These are phyloP conservation scores for Ochropacha duplaris DNA, from an alignment of 2,888 invertebrate genomes.

Conservation along the genomic window DNA sequence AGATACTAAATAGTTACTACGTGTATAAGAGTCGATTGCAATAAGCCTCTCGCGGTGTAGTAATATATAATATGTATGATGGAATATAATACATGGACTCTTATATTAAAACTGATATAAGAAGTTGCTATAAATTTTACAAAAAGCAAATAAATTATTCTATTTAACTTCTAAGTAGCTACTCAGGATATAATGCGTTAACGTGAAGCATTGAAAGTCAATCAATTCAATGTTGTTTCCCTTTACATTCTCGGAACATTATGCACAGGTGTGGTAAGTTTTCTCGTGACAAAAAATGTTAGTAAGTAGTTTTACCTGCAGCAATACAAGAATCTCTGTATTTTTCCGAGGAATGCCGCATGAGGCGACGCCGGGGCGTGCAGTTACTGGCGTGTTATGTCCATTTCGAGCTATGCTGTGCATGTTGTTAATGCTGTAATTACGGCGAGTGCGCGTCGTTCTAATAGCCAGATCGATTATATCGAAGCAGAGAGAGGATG, in stretches of 20 bases:
- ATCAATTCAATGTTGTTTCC: conserved; percentile 43
- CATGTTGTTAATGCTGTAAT: conserved; percentile 61
- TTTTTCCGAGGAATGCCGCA: conserved; percentile 52
- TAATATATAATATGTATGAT: too few relatives aligned
- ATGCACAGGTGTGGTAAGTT: conserved; percentile 29
- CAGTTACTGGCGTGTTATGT: conserved; percentile 51
- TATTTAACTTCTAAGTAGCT: conserved; percentile 30
- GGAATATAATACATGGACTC: too few relatives aligned
- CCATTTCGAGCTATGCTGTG: conserved; percentile 58
- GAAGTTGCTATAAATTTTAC: background rate
- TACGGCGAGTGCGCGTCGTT: conserved; percentile 47
- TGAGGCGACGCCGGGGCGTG: conserved; percentile 36
- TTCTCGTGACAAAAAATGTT: conserved; percentile 34
- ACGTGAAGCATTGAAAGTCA: conserved; percentile 35
- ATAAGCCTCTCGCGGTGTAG: too few relatives aligned
- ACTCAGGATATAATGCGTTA: too few relatives aligned
- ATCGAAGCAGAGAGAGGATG: conserved; percentile 35
- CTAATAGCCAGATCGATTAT: conserved; percentile 55
- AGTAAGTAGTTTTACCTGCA: conserved; percentile 33
- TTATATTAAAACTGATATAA: background rate
- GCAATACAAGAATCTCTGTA: conserved; percentile 37
- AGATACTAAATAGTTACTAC: too few relatives aligned
- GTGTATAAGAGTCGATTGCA: background rate
- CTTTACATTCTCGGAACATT: conserved; percentile 45
- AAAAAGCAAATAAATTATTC: background rate